Base-by-base conservation (phyloP, 2,113 vertebrate species). In the Scatophagus argus region DNA sequence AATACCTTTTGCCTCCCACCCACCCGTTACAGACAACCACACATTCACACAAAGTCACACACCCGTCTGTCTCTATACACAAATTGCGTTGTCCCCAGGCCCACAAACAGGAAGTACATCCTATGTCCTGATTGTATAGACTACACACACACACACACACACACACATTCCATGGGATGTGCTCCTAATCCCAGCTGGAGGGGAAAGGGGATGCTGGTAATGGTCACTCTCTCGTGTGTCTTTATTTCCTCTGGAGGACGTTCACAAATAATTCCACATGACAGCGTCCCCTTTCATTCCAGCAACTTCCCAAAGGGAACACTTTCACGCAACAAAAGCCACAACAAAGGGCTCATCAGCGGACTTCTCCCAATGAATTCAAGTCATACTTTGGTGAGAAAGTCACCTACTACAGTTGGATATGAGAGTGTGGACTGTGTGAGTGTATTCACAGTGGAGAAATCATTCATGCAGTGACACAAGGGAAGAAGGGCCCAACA, bases 41-140 rank as follows among this genome's bases (percentile, higher is more conserved):
- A 66, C 38, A 62, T 34, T 19, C 58, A 84, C 17, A 34, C 49
- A 47, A 55, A 81, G 7, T 56, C n/a, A 70, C 66, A 69, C 44
- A 32, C 23, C 39, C 46, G 55, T 36, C 55, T 75, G 32, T 62
- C 32, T 71, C 51, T 56, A 31, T 81, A 44, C 64, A 38, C 36
- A 76, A 70, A 51, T 27, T 77, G 60, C 36, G 27, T 69, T 77
- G 72, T 76, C 84, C 44, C 36, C 25, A 83, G 71, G 41, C 36
- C 59, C 34, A 56, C 69, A 78, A 85, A 87, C 85, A 92, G 91
- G 91, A 93, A 92, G 73, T 59, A 85, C 86, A 62, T 90, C 90
- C 85, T 92, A 79, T 78, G 55, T 61, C 70, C 68, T 60, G 60
- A 82, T 8, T 74, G 32, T 61, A 32, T 32, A 60, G 39, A 63